Conservation (phyloP, 2,888 invertebrate genomes). For the Anodontia alba region DNA sequence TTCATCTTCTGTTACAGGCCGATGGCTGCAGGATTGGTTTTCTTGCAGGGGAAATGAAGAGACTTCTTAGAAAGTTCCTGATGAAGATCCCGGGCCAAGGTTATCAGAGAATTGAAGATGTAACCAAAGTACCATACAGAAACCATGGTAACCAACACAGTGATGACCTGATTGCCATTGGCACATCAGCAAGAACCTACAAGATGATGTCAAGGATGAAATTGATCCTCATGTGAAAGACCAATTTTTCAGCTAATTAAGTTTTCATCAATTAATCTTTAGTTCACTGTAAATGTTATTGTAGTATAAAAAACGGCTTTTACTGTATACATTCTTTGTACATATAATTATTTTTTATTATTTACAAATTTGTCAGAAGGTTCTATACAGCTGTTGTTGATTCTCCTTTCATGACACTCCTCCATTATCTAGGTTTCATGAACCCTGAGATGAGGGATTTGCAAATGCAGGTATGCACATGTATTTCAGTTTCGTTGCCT, state of each 20-base stretch:
- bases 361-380: neutral
- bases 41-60: neutral
- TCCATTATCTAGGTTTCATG: neutral
- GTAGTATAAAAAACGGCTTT: neutral
- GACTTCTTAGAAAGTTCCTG: constrained; percentile 1
- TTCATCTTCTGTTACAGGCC: constrained; percentile 1
- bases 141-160: constrained; percentile 25
- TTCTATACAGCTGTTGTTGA: neutral
- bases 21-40: neutral
- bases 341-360: too few relatives aligned
- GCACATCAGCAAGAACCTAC: neutral
- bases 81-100: neutral
- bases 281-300: neutral
- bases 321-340: neutral
- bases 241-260: constrained; percentile 9
- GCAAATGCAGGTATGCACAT: constrained; percentile 17
- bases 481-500: neutral
- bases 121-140: neutral
- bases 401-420: constrained; percentile 10
- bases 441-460: neutral
- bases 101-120: neutral
- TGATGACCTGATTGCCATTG: neutral
- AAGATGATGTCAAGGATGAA: neutral
- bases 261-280: neutral
- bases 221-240: neutral